Percentiles rank a stretch among this genome's conserved stretches.
These are phyloP conservation scores for Acholoe squamosa DNA, from an alignment of 2,888 invertebrate species.

Conservation along the genomic window DNA sequence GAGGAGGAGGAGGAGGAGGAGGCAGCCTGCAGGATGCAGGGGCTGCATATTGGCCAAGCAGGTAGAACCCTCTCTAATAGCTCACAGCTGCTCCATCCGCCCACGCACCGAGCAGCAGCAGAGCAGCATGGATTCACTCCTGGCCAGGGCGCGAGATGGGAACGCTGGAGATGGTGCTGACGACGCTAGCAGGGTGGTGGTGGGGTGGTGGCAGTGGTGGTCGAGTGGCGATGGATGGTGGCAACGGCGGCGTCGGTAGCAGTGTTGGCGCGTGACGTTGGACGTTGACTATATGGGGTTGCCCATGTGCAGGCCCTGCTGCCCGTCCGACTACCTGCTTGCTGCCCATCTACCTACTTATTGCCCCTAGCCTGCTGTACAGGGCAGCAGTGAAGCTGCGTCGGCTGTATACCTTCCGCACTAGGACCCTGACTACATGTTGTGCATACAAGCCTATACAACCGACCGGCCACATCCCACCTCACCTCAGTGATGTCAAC, in stretches of 20 bases:
- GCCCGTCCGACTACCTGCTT: background rate
- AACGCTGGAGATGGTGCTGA: background rate
- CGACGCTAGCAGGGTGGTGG: slow-evolving; percentile 21
- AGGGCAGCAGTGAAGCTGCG: background rate
- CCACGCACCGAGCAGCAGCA: slow-evolving; percentile 30
- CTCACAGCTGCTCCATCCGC: slow-evolving; percentile 35
- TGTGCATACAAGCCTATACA: too few species aligned
- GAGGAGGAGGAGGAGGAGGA: background rate
- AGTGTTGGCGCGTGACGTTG: slow-evolving; percentile 40
- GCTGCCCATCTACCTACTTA: too few species aligned
- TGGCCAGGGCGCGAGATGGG: slow-evolving; percentile 46
- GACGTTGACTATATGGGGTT: background rate
- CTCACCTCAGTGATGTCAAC: background rate
- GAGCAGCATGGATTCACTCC: slow-evolving; percentile 34
- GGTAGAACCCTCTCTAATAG: background rate
- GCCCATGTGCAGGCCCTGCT: background rate
- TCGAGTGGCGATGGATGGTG: background rate
- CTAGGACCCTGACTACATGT: background rate
- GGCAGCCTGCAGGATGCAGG: background rate
- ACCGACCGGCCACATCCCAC: too few species aligned
- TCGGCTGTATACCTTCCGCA: background rate
- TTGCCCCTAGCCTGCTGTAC: too few species aligned
- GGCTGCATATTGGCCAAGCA: background rate
- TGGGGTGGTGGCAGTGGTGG: slow-evolving; percentile 1
- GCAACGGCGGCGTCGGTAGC: background rate